Conservation (phyloP, 1,140 invertebrate genomes). For the Lordiphosa mommai region DNA sequence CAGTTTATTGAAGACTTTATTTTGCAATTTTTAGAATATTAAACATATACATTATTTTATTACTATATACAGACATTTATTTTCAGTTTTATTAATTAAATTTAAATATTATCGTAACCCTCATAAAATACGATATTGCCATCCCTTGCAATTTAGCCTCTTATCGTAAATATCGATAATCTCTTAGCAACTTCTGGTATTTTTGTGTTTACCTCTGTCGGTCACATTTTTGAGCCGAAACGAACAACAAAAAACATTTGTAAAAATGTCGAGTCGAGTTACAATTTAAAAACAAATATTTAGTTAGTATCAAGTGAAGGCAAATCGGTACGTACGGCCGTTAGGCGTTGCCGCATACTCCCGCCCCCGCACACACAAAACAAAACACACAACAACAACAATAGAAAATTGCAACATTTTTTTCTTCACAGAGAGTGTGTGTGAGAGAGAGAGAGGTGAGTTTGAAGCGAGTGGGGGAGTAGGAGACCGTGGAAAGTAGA, state of each 20-base stretch:
- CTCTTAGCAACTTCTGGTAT: not conserved
- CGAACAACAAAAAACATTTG: slow-evolving; percentile 65
- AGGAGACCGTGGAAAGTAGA: not conserved
- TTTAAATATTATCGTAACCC: too few species aligned
- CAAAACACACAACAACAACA: not conserved
- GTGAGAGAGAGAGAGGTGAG: not conserved
- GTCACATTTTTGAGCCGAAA: slow-evolving; percentile 16
- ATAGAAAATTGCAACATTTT: not conserved
- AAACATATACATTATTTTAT: too few species aligned
- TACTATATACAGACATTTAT: too few species aligned
- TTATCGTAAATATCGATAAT: too few species aligned
- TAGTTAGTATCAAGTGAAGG: slow-evolving; percentile 20
- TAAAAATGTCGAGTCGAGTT: slow-evolving; percentile 42
- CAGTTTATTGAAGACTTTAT: too few species aligned
- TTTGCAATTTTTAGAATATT: too few species aligned
- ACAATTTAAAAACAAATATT: slow-evolving; percentile 31
- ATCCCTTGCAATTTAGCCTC: too few species aligned
- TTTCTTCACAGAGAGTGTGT: not conserved
- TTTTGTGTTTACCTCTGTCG: not conserved
- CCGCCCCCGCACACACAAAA: slow-evolving; percentile 11
- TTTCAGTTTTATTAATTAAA: too few species aligned
- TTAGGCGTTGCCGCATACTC: too few species aligned
- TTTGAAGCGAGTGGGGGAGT: not conserved
- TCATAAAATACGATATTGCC: too few species aligned
- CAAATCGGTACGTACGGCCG: not conserved